Base-by-base conservation (phyloP, 2,797 vertebrate genomes). In the Myotis planiceps region DNA sequence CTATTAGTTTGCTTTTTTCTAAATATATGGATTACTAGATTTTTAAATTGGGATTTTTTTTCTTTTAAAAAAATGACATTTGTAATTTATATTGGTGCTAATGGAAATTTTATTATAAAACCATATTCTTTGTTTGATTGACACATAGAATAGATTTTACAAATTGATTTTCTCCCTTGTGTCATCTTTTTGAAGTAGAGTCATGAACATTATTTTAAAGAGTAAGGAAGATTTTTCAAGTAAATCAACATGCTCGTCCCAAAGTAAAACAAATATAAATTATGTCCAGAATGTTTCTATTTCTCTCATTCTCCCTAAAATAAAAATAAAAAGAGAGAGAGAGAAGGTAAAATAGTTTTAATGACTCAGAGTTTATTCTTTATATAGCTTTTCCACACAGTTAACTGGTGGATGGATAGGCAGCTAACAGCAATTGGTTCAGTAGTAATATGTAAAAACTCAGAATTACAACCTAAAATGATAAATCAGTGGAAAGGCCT, bases 91-190 rank as follows among this genome's bases (percentile, higher is more conserved):
- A 53, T 34, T 53, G 32, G 65, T 90, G 34, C 21, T 92, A 84
- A 49, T 94, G 45, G 34, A 19, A 93, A 58, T 32, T 91, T 85
- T 55, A 81, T 81, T 34, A 88, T 25, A 84, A 93, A 95, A 69
- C 25, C 9, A 12, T 47, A 88, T 66, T 89, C 78, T 39, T 79
- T 51, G 82, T 86, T 75, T 53, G 53, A 63, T 84, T 29, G 66
- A 76, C 27, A 49, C 63, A 37, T 8, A 92, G 69, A 75, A 71
- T 86, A 32, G 34, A 45, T 85, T 71, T 92, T 87, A 9, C 49
- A 91, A 69, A 58, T 53, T 86, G 37, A 80, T 68, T 83, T 34
- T 82, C n/a, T 27, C 9, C 55, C 18, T 94, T 71, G 65, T 49
- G 14, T 45, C 15, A 9, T 34, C 18, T 78, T 81, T 80, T 47